phyloP scores from a whole-genome alignment of 2,888 invertebrate genomes.

The Morpho helenor region DNA sequence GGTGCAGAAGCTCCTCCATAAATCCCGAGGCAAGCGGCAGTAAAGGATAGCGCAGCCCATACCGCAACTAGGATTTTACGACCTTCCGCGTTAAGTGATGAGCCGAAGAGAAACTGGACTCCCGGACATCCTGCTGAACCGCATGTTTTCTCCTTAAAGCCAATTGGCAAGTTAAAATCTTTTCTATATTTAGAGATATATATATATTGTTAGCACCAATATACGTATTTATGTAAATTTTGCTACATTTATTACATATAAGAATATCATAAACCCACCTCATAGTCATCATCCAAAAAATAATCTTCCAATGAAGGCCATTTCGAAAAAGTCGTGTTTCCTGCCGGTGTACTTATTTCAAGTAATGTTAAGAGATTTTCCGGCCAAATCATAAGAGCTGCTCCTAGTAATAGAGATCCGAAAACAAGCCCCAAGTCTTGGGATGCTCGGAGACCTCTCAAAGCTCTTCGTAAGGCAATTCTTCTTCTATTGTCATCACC shows the following conservation, averaged over 20 bases:
- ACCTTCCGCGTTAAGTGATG: slow-evolving; percentile 55
- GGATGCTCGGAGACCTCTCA: slow-evolving; percentile 64
- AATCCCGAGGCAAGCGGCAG: slow-evolving; percentile 51
- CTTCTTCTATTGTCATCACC: slow-evolving; percentile 63
- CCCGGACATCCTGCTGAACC: slow-evolving; percentile 66
- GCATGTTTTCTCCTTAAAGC: slow-evolving; percentile 57
- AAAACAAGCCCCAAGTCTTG: slow-evolving; percentile 67
- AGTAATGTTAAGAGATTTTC: slow-evolving; percentile 60
- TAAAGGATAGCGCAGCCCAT: slow-evolving; percentile 55
- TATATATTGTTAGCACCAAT: too few relatives aligned
- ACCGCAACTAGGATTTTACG: slow-evolving; percentile 51
- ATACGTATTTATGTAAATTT: too few relatives aligned
- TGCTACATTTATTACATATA: too few relatives aligned
- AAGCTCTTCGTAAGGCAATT: slow-evolving; percentile 57
- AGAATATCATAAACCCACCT: slow-evolving; percentile 48
- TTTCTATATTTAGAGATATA: too few relatives aligned
- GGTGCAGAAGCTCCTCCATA: slow-evolving; percentile 57
- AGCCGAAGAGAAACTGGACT: slow-evolving; percentile 47
- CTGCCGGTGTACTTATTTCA: slow-evolving; percentile 58
- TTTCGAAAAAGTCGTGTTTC: slow-evolving; percentile 55
- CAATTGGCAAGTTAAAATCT: not conserved
- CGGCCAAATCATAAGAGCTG: slow-evolving; percentile 71
- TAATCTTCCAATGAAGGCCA: slow-evolving; percentile 72
- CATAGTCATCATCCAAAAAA: slow-evolving; percentile 76
- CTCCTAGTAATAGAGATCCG: slow-evolving; percentile 62